phyloP scores from a whole-genome alignment of 37 sponge, comb jelly and placozoan genomes.

The Chondrilla cf. caribensis region DNA sequence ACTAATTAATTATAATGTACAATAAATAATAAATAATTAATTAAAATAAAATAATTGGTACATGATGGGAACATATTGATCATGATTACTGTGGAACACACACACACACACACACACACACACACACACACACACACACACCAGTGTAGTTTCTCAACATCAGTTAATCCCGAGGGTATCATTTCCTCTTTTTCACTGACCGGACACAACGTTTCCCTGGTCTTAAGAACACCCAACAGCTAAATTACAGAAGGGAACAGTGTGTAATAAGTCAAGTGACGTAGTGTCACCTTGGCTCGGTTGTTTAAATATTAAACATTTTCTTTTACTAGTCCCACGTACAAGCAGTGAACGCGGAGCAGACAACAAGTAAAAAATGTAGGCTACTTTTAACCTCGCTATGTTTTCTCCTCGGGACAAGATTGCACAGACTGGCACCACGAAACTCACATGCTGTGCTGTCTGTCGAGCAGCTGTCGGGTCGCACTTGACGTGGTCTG shows the following conservation, averaged over 20 bases:
- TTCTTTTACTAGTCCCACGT: too few relatives aligned
- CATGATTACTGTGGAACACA: neutral
- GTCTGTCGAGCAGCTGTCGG: neutral
- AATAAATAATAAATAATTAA: too few relatives aligned
- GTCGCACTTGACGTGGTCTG: neutral
- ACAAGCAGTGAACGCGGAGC: too few relatives aligned
- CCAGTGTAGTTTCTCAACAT: neutral
- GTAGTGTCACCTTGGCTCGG: too few relatives aligned
- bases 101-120: conserved; percentile 10
- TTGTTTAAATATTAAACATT: too few relatives aligned
- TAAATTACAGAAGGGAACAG: too few relatives aligned
- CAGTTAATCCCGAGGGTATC: neutral
- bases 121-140: conserved; percentile 13
- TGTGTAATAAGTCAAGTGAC: too few relatives aligned
- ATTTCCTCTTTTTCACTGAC: neutral
- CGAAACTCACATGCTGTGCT: neutral
- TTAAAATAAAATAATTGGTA: neutral
- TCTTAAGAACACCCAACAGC: neutral
- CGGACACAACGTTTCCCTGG: neutral
- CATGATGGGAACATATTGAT: neutral
- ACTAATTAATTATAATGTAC: neutral
- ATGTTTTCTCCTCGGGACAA: too few relatives aligned
- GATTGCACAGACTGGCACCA: too few relatives aligned
- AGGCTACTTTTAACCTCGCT: too few relatives aligned
- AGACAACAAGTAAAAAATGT: too few relatives aligned